Base-by-base conservation (phyloP, 2,113 vertebrate species). In the Stictonetta naevosa region DNA sequence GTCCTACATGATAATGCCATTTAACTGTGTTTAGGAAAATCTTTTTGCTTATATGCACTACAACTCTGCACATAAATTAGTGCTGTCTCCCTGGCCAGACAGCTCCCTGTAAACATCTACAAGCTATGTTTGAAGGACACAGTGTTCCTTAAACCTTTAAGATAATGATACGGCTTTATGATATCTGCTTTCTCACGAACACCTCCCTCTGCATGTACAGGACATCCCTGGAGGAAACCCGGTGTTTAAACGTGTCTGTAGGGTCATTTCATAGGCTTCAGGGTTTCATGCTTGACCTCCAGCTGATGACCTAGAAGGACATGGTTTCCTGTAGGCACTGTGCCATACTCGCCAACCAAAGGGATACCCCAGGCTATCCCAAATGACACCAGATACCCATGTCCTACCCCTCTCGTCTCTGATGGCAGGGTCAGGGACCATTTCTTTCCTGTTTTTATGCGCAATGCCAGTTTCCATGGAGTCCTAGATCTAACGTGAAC, bases 21-120 rank as follows among this genome's bases (percentile, higher is more conserved):
- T 90, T 38, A 90, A 53, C 48, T 90, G 71, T 90, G 80, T 88
- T 95, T 88, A 92, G 58, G 63, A 93, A 96, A 91, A 93, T 53
- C 36, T 90, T 93, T 86, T 88, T 56, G 83, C 69, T 93, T 73
- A 89, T 80, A 75, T 78, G 67, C 40, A 86, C 46, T 71, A 74
- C 3, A 2, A 73, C 59, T 73, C 59, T 81, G 20, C 75, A 77
- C 74, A 92, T 84, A 93, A 67, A 95, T 79, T 95, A 95, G 80
- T 77, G 42, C 44, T 63, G 11, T 66, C 63, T 92, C 69, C 55
- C 62, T 77, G 58, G 18, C 60, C 85, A 89, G 69, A 78, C 40
- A 86, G 80, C 40, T 84, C 36, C 56, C 46, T 64, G 21, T 25
- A 72, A 87, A 68, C n/a, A 59, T 55, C 59, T 50, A 78, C 69